Base-by-base conservation (phyloP, 2,113 vertebrate genomes). In the Corydoras maculifer region DNA sequence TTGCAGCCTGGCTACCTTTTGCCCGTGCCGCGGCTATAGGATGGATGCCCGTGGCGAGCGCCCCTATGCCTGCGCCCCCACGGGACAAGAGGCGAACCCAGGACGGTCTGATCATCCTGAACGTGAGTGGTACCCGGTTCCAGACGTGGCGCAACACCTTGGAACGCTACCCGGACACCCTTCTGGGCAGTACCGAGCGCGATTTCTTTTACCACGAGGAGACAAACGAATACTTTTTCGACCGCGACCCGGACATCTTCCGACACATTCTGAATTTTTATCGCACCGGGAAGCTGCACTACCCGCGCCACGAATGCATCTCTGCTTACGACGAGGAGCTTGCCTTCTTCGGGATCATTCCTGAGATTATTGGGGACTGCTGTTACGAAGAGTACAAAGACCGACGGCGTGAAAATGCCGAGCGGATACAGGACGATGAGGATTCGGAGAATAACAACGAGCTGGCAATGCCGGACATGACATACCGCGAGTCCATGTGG, bases 341-440 rank as follows among this genome's bases (percentile, higher is more conserved):
- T 76, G 87, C 94, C 10, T 98, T 99, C 85, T 99, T 98, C 68
- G 94, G 97, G 73, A 96, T 98, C 78, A 90, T 96, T 78, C 94
- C 97, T 0, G 97, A 99, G 77, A 96, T 96, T 59, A 94, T 98
- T 14, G 95, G 94, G 0, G 97, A 99, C 88, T 99, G 97, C 81
- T 99, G 97, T 81, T 98, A 98, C 0, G 97, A 99, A 91, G 97
- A 99, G 57, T 98, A 99, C 87, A 96, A 96, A 82, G 97, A 99
- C 82, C 91, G 97, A 18, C 82, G 93, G 70, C 88, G 94, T 13
- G 97, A 99, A 84, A 96, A 99, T 69, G 90, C 91, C 0, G 96
- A 98, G 86, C 90, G 95, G 2, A 86, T 99, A 7, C 90, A 94
- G 85, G 97, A 99, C 14, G 96, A 98, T 54, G 91, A 92, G 0